Base-by-base conservation (phyloP, 2,113 vertebrate species). In the Copsychus sechellarum region DNA sequence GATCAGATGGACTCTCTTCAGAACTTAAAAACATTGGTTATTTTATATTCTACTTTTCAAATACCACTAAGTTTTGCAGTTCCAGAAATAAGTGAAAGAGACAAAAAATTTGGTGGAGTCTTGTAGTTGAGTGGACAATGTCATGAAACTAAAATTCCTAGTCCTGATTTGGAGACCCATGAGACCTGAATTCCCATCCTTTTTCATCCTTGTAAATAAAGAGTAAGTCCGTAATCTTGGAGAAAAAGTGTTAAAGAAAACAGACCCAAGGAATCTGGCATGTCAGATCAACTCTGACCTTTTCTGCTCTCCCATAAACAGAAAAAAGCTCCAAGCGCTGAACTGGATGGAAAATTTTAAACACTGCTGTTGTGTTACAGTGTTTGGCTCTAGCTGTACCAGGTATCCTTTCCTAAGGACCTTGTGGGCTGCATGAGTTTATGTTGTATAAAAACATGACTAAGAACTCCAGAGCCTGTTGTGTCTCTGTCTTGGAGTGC, bases 131-230 rank as follows among this genome's bases (percentile, higher is more conserved):
- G n/a, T 53, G 29, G 45, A 79, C 12, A 78, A 34, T 62, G 28
- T 87, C 53, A 21, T 85, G 85, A 92, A 91, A 73, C 26, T 70
- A 15, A 79, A 43, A 88, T 88, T 92, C 19, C 67, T 74, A 3
- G 31, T 78, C 34, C 51, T 14, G 33, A 13, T 90, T 86, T 72
- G 57, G 60, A 64, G 40, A 73, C 58, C 47, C 66, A 3, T 34
- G 72, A 88, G 88, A 71, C 61, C 28, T 90, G 69, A 83, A 53
- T 94, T 88, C 56, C 82, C 5, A 2, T 86, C 60, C 53, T 22
- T 83, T 93, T 90, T 72, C 38, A 56, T 71, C 51, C 60, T 33
- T 74, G 51, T 88, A 78, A 74, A 81, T 72, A 88, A 90, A 79
- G 51, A 64, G 24, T 67, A 74, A 73, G 15, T 65, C 67, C 42